phyloP scores from a whole-genome alignment of 2,113 vertebrate genomes.

The Agapornis roseicollis region DNA sequence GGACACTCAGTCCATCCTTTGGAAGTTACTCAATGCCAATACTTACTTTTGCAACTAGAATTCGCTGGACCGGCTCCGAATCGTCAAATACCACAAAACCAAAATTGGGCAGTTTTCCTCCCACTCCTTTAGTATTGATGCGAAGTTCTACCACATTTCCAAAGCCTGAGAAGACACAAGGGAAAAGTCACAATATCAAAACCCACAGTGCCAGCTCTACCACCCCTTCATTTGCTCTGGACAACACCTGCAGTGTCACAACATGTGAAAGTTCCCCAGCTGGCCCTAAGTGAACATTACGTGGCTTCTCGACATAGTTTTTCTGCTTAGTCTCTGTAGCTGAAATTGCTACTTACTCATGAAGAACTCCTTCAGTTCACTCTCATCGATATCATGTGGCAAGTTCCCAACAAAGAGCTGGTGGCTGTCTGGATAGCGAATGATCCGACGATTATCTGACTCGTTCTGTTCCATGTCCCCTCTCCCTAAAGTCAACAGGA shows the following conservation, averaged over 20 bases:
- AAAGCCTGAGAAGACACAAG: slow-evolving; percentile 78
- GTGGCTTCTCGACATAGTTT: neutral
- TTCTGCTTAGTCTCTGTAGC: neutral
- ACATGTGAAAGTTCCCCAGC: fast-evolving
- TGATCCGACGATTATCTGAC: slow-evolving; percentile 85
- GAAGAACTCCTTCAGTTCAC: slow-evolving; percentile 94
- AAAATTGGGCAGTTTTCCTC: slow-evolving; percentile 97
- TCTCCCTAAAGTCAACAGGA: slow-evolving; percentile 70
- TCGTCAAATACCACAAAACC: slow-evolving; percentile 98
- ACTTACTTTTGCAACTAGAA: slow-evolving; percentile 96
- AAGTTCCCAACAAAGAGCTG: slow-evolving; percentile 96
- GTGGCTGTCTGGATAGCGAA: slow-evolving; percentile 93
- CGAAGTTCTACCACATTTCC: slow-evolving; percentile 96
- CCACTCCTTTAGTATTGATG: slow-evolving; percentile 97
- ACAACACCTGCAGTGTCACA: fast-evolving
- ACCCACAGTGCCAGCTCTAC: fast-evolving
- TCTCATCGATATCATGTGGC: slow-evolving; percentile 92
- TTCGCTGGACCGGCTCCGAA: slow-evolving; percentile 93
- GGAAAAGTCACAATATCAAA: neutral
- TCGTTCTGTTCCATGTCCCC: slow-evolving; percentile 87
- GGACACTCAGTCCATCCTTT: neutral
- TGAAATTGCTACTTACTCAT: slow-evolving; percentile 83
- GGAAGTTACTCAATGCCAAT: neutral
- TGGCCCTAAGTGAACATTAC: fast-evolving
- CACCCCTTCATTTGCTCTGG: neutral